Percentiles rank a stretch among this genome's conserved stretches.
Conservation (phyloP, 2,797 vertebrate genomes). For the Euthynnus affinis region DNA sequence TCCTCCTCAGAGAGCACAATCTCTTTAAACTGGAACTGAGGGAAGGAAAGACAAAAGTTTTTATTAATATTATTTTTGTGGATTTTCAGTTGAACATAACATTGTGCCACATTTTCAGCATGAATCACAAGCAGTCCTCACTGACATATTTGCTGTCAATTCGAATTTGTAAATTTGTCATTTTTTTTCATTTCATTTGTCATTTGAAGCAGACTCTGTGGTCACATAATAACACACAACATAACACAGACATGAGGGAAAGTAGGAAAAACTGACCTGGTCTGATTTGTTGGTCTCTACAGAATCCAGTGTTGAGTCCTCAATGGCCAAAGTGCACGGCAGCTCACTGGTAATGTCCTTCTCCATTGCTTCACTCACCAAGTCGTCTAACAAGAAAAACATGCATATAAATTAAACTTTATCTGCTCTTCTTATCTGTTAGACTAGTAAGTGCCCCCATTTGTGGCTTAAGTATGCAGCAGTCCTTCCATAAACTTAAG, state of each 20-base stretch:
- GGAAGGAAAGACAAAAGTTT: not conserved
- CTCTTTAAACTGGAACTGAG: slow-evolving; percentile 85
- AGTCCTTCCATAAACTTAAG: not conserved
- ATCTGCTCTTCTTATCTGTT: not conserved
- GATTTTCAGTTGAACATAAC: not conserved
- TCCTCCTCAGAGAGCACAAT: slow-evolving; percentile 92
- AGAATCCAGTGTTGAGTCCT: slow-evolving; percentile 69
- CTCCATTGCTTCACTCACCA: slow-evolving; percentile 81
- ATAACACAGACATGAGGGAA: not conserved
- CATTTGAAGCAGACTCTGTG: not conserved
- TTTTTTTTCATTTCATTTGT: no score
- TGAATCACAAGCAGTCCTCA: not conserved
- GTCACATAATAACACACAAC: not conserved
- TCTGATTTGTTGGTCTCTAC: slow-evolving; percentile 41
- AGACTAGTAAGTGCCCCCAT: not conserved
- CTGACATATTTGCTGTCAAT: not conserved
- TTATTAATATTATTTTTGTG: not conserved
- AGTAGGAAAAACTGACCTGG: slow-evolving; percentile 68
- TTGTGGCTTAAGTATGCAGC: not conserved
- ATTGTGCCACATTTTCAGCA: not conserved
- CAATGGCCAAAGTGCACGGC: slow-evolving; percentile 85
- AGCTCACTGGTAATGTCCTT: slow-evolving; percentile 75
- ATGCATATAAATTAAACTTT: not conserved
- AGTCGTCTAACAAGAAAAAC: slow-evolving; percentile 75
- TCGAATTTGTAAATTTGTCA: no score